Conservation (phyloP, 2,113 vertebrate species). For the Pomatostomus ruficeps region DNA sequence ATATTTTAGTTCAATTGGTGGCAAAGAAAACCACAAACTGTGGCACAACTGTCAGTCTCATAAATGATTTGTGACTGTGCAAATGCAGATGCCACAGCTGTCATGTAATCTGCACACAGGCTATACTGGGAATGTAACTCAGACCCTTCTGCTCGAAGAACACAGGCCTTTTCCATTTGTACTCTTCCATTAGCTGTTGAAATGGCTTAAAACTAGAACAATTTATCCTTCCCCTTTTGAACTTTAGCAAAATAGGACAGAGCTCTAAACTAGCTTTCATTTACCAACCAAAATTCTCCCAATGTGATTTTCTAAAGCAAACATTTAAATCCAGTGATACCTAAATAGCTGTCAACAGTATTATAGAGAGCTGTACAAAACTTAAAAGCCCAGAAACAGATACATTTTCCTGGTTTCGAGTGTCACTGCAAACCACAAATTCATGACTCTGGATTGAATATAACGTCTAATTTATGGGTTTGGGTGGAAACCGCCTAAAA, state of each 20-base stretch:
- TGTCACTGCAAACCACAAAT: constrained; percentile 42
- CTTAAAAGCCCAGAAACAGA: constrained; percentile 44
- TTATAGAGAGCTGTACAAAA: constrained; percentile 15
- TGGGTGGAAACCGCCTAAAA: constrained; percentile 26
- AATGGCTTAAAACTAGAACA: constrained; percentile 43
- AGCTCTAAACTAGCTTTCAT: constrained; percentile 18
- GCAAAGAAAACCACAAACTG: constrained; percentile 60
- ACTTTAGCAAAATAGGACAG: constrained; percentile 24
- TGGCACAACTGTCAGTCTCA: constrained; percentile 45
- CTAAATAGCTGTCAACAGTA: constrained; percentile 25
- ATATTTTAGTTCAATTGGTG: constrained; percentile 58
- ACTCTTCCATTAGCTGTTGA: constrained; percentile 24
- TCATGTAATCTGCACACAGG: constrained; percentile 28
- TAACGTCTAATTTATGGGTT: constrained; percentile 44
- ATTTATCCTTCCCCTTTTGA: constrained; percentile 48
- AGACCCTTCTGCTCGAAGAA: constrained; percentile 21
- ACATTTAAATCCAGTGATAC: constrained; percentile 52
- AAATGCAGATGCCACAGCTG: constrained; percentile 37
- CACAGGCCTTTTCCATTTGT: constrained; percentile 11
- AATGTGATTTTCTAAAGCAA: constrained; percentile 53
- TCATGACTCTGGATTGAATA: constrained; percentile 13
- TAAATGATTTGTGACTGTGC: constrained; percentile 53
- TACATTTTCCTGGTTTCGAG: constrained; percentile 36
- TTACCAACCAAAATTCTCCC: constrained; percentile 48
- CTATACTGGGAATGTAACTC: constrained; percentile 14